Conservation (phyloP, 2,113 vertebrate species). For the Prinia subflava region DNA sequence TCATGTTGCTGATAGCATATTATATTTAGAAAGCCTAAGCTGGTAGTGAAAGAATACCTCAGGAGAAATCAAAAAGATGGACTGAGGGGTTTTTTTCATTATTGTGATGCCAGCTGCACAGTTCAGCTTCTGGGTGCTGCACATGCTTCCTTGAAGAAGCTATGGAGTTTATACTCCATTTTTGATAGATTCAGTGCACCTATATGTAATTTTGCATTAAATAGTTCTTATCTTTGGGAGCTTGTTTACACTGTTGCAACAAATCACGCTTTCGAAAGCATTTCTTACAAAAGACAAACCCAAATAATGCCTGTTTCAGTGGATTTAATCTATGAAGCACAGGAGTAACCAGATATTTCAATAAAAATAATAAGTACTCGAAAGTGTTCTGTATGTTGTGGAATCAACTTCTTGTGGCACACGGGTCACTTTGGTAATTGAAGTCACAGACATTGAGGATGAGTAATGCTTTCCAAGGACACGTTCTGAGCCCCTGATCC, state of each 20-base stretch:
- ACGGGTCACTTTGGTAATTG: conserved; percentile 39
- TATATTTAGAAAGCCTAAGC: conserved; percentile 34
- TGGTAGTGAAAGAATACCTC: conserved; percentile 17
- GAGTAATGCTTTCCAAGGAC: conserved; percentile 66
- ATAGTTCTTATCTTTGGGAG: not conserved
- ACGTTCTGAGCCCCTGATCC: conserved; percentile 50
- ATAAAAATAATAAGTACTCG: not conserved
- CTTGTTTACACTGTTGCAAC: not conserved
- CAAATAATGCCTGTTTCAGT: not conserved
- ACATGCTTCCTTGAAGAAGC: conserved; percentile 28
- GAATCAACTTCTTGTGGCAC: conserved; percentile 21
- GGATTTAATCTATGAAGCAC: not conserved
- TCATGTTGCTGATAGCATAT: conserved; percentile 31
- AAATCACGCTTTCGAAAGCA: not conserved
- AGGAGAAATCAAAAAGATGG: conserved; percentile 11
- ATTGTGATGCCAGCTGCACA: conserved; percentile 20
- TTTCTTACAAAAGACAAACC: not conserved
- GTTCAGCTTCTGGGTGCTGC: conserved; percentile 34
- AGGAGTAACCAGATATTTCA: not conserved
- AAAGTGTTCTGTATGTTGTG: not conserved
- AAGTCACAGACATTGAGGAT: conserved; percentile 45
- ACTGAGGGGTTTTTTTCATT: conserved; percentile 7
- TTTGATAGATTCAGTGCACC: not conserved
- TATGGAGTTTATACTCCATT: conserved; percentile 47
- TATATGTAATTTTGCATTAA: not conserved